Percentiles rank a stretch among this genome's conserved stretches.
Conservation (phyloP, 2,113 vertebrate genomes). For the Pristiophorus japonicus region DNA sequence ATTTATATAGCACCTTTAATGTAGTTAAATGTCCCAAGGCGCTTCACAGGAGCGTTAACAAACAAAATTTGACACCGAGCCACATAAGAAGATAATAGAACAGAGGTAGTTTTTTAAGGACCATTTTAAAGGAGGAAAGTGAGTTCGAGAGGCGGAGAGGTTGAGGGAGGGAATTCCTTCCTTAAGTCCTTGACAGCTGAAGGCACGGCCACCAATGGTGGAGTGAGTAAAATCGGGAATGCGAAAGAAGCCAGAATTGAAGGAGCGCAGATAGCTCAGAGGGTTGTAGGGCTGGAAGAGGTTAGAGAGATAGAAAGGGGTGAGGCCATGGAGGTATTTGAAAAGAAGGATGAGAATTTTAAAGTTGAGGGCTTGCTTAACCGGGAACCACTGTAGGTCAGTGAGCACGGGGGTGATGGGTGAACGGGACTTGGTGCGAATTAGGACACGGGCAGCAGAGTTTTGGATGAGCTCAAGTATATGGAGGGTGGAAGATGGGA, state of each 20-base stretch:
- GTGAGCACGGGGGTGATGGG: too few species aligned
- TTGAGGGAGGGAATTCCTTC: background rate
- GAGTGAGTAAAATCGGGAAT: background rate
- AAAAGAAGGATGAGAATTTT: too few species aligned
- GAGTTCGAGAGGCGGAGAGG: background rate
- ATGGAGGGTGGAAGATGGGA: background rate
- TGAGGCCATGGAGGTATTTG: too few species aligned
- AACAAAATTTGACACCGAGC: background rate
- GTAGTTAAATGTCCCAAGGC: background rate
- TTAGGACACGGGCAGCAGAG: too few species aligned
- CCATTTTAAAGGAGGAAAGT: background rate
- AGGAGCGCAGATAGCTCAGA: background rate
- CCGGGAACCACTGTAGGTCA: too few species aligned
- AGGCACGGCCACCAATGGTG: background rate
- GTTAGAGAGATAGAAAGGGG: too few species aligned
- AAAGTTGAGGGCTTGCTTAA: too few species aligned
- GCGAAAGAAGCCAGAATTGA: background rate
- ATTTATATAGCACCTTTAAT: background rate
- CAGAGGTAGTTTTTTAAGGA: background rate
- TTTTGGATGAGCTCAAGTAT: background rate
- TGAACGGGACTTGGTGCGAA: too few species aligned
- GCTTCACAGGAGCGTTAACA: background rate
- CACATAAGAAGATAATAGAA: background rate
- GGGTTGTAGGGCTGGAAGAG: too few species aligned
- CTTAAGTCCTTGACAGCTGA: background rate